Evolutionary conservation across 2,888 invertebrate species (phyloP).

Genomic region (Cryptops parisi): DNA sequence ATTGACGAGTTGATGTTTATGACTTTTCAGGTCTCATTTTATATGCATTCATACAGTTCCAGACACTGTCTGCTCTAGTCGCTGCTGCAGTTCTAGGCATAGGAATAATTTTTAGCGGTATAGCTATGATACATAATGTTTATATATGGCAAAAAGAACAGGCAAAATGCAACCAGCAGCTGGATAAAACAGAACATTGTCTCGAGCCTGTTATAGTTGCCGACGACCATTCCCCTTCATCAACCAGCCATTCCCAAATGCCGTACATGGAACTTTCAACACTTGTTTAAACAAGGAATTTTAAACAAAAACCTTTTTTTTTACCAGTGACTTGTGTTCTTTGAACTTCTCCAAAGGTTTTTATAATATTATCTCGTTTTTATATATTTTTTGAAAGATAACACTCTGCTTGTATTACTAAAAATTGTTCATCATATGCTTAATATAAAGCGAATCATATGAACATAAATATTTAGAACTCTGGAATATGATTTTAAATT

Average conservation of each 20-base stretch:
- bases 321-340: too few relatives aligned
- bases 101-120: constrained; percentile 80
- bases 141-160: constrained; percentile 72
- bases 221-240: not conserved
- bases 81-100: constrained; percentile 80
- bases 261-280: constrained; percentile 12
- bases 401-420: too few relatives aligned
- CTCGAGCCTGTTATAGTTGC: not conserved
- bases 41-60: constrained; percentile 83
- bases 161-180: not conserved
- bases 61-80: constrained; percentile 79
- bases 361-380: too few relatives aligned
- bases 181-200: not conserved
- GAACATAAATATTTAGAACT: too few relatives aligned
- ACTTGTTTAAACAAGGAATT: constrained; percentile 12
- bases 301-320: too few relatives aligned
- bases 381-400: too few relatives aligned
- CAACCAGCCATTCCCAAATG: constrained; percentile 1
- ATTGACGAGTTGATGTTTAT: constrained; percentile 4
- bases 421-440: too few relatives aligned
- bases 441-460: too few relatives aligned
- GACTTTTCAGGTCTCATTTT: constrained; percentile 60
- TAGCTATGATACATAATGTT: constrained; percentile 86
- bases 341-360: too few relatives aligned
- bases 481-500: too few relatives aligned